Percentiles rank a stretch among this genome's conserved stretches.
phyloP scores from a whole-genome alignment of 2,113 vertebrate genomes.

The Vidua chalybeata region DNA sequence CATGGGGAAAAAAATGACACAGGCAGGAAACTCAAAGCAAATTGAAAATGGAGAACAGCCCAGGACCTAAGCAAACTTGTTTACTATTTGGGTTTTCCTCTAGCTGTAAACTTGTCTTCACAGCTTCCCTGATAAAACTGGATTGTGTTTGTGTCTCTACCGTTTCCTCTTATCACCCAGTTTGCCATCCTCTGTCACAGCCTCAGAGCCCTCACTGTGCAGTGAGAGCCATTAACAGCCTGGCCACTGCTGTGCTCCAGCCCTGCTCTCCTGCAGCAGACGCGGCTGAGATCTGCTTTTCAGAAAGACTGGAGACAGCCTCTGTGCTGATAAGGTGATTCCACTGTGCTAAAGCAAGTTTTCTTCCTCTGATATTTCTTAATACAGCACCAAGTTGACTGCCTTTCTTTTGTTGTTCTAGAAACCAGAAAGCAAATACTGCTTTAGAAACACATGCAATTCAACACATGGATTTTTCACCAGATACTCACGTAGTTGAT shows the following conservation, averaged over 20 bases:
- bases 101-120: not conserved
- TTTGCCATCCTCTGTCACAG: not conserved
- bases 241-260: not conserved
- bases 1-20: not conserved
- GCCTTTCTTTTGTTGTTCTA: not conserved
- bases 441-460: not conserved
- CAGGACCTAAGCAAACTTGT: not conserved
- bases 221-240: not conserved
- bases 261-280: not conserved
- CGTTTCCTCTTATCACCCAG: not conserved
- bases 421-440: not conserved
- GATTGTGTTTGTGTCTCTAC: not conserved
- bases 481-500: not conserved
- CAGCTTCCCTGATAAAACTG: not conserved
- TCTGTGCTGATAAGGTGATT: not conserved
- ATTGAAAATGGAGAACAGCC: not conserved
- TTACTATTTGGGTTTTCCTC: not conserved
- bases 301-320: not conserved
- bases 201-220: rapidly evolving
- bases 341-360: not conserved
- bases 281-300: not conserved
- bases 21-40: not conserved
- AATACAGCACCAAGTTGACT: not conserved
- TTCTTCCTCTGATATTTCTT: not conserved
- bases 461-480: not conserved